A percentile compares a stretch with the other conserved stretches of the same genome.
phyloP scores from a whole-genome alignment of 1,140 invertebrate genomes.

The Tetramorium simillimum region DNA sequence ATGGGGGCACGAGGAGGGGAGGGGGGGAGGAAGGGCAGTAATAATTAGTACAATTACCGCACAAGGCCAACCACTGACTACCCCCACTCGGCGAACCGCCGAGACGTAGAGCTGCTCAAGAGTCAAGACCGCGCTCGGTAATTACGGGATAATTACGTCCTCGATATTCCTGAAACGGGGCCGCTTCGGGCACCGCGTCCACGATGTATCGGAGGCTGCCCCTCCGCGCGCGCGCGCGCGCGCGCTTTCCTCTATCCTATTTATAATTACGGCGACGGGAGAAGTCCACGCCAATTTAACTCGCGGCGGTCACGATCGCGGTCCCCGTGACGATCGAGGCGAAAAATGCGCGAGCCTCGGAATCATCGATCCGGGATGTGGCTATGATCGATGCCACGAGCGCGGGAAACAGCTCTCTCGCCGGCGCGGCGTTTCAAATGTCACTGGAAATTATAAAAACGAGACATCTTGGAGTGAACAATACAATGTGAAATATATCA shows the following conservation, averaged over 20 bases:
- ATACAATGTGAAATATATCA: not conserved
- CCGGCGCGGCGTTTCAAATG: not conserved
- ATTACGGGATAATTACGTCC: slow-evolving; percentile 85
- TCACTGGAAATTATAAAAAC: not conserved
- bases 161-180: slow-evolving; percentile 84
- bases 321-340: slow-evolving; percentile 38
- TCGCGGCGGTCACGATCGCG: slow-evolving; percentile 52
- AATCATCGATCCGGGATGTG: slow-evolving; percentile 14
- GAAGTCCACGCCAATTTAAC: slow-evolving; percentile 51
- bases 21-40: slow-evolving; percentile 75
- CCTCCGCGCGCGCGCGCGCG: not conserved
- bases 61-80: slow-evolving; percentile 83
- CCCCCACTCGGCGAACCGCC: slow-evolving; percentile 63
- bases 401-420: not conserved
- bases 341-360: slow-evolving; percentile 30
- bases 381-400: not conserved
- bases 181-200: slow-evolving; percentile 70
- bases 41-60: slow-evolving; percentile 85
- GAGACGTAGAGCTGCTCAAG: slow-evolving; percentile 73
- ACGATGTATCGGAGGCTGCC: not conserved
- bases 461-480: not conserved
- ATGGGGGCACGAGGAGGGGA: slow-evolving; percentile 35
- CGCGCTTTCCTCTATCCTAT: slow-evolving; percentile 48
- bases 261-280: slow-evolving; percentile 49
- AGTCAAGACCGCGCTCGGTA: slow-evolving; percentile 82